Evolutionary conservation across 2,888 invertebrate species (phyloP).

Genomic region (Aleiodes leptofemur): DNA sequence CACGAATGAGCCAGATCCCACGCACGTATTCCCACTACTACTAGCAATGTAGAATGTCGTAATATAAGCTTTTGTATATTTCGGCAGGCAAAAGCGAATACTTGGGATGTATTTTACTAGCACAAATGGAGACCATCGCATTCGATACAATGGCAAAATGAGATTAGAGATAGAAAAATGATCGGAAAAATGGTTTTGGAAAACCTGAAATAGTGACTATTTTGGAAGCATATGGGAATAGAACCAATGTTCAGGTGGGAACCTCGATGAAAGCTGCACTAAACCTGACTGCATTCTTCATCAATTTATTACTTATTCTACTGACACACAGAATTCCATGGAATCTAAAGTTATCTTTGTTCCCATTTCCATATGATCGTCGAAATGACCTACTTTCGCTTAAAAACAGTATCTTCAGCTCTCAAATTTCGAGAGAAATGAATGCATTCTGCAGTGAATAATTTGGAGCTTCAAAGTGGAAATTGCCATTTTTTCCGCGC

Average conservation of each 20-base stretch:
- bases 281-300: no score
- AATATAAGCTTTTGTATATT: slow-evolving; percentile 9
- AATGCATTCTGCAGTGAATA: no score
- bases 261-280: no score
- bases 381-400: no score
- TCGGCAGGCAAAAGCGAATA: slow-evolving; percentile 50
- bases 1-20: slow-evolving; percentile 46
- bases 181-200: slow-evolving; percentile 11
- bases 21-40: slow-evolving; percentile 49
- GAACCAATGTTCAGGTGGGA: no score
- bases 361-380: no score
- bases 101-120: slow-evolving; percentile 38
- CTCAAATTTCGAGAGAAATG: no score
- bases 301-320: no score
- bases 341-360: neutral
- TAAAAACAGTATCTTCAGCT: no score
- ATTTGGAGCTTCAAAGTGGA: no score
- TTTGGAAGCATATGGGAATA: no score
- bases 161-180: neutral
- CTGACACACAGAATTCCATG: neutral
- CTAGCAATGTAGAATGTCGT: slow-evolving; percentile 29
- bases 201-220: neutral
- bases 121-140: neutral
- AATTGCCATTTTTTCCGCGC: no score
- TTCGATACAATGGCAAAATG: slow-evolving; percentile 19